Evolutionary conservation across 1,140 invertebrate species (phyloP), one percentile per base, ranked within the genome.

Genomic region (Cephus cinctus): DNA sequence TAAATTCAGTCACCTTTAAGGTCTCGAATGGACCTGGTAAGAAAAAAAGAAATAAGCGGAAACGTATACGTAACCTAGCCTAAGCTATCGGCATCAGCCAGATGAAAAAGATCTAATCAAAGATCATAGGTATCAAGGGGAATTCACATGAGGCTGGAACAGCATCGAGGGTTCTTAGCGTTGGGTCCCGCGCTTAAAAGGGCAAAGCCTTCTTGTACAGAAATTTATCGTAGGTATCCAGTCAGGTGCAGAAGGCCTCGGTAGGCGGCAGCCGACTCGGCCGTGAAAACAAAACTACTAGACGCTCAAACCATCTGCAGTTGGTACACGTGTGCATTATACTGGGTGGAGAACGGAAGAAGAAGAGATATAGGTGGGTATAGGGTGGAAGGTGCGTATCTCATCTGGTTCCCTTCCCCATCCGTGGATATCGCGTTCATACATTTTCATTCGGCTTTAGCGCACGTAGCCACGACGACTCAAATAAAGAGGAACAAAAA

Each of bases 401-500:
- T 59, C 55, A 52, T 57, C 41, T 40, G 32, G 25, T 42, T 16
- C 27, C 27, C 53, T 47, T 48, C 27, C 44, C 30, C 27, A 16
- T 22, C 38, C 32, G 20, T 42, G 47, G 57, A 60, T 59, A 60
- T 60, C 56, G 43, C 9, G 22, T 45, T 61, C 57, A 61, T 61
- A 60, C 54, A 60, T 61, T 59, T 61, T 57, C 57, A 61, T 60
- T 57, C 51, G 50, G 50, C 36, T 41, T 60, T 61, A 50, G 46
- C 39, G 45, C 25, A 48, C 32, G n/a, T n/a, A n/a, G n/a, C n/a
- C n/a, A n/a, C n/a, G n/a, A n/a, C n/a, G n/a, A n/a, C n/a, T n/a
- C n/a, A n/a, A 23, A 27, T 27, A 27, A 8, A 11, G 9, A 30
- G 19, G 31, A 43, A 16, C 1, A 43, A 30, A 25, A 43, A 43